Base-by-base conservation (phyloP, 2,797 vertebrate species). In the Siniperca obscura region DNA sequence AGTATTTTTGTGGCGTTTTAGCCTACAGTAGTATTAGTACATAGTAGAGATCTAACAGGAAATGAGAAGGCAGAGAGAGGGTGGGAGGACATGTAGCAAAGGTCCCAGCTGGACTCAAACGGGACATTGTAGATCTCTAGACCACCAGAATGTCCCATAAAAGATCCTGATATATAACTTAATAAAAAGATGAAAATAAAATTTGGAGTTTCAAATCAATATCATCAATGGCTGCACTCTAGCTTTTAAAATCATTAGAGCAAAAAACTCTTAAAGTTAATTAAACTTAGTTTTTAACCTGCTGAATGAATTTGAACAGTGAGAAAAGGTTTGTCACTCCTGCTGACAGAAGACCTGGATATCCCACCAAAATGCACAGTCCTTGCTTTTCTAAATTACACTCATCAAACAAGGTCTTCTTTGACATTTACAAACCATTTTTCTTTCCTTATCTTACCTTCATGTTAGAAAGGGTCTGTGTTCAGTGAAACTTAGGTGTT, bases 361-460 rank as follows among this genome's bases (percentile, higher is more conserved):
- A 30, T 52, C 12, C 11, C n/a, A 0, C 46, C 11, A 57, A 2
- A 72, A 71, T 53, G 52, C 17, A 56, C 7, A 40, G 16, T 76
- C 6, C 12, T 27, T 62, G 6, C 2, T 27, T 36, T 48, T 9
- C n/a, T 40, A 56, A 69, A 73, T 68, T 8, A 48, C 50, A 52
- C 21, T 65, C 10, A 11, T 67, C 36, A 80, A 57, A 57, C 8
- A 36, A 7, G 19, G 7, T 53, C 36, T 61, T 84, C 19, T 71
- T 36, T 90, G 87, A 89, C 90, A 87, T 92, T 92, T 90, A 52
- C 64, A 61, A 78, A 50, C 17, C 21, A 9, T 25, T 52, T 3
- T 30, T 3, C 11, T 38, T 46, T 65, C 70, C n/a, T 17, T 4
- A 0, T 65, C 25, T 70, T 74, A n/a, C 21, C 62, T 53, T 74